Conservation (phyloP, 2,797 vertebrate genomes). For the Xenentodon cancila region DNA sequence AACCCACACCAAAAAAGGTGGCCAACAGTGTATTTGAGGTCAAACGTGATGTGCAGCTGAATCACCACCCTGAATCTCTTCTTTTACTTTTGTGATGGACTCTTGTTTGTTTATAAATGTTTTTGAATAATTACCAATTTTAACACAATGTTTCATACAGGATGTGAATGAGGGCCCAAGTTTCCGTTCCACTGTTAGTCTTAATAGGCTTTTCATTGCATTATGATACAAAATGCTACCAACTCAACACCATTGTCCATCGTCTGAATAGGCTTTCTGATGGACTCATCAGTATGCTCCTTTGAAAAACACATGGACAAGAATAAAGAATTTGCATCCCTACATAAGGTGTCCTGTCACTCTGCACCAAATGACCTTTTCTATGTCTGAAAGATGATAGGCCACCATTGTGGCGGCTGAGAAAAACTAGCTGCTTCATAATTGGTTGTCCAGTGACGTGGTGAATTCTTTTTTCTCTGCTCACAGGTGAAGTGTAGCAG, state of each 20-base stretch:
- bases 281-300: constrained; percentile 16
- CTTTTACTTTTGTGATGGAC: background rate
- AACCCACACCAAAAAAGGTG: no score
- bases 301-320: constrained; percentile 33
- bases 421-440: constrained; percentile 65
- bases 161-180: background rate
- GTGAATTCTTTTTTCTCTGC: constrained; percentile 33
- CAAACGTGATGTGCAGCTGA: no score
- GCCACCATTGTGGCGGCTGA: constrained; percentile 58
- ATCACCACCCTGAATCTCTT: background rate
- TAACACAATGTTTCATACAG: background rate
- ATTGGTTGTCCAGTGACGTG: constrained; percentile 59
- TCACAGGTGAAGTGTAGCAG: constrained; percentile 58
- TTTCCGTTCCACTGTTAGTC: constrained; percentile 4
- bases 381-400: constrained; percentile 70
- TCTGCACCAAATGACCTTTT: constrained; percentile 69
- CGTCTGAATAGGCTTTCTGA: constrained; percentile 25
- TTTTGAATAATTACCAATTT: background rate
- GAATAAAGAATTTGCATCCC: constrained; percentile 62
- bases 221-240: background rate
- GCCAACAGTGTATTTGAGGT: no score
- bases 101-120: background rate
- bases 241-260: constrained; percentile 7
- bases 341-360: constrained; percentile 57
- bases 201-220: background rate